phyloP scores from a whole-genome alignment of 92 coral and sea anemone species.

The Palythoa grandis region DNA sequence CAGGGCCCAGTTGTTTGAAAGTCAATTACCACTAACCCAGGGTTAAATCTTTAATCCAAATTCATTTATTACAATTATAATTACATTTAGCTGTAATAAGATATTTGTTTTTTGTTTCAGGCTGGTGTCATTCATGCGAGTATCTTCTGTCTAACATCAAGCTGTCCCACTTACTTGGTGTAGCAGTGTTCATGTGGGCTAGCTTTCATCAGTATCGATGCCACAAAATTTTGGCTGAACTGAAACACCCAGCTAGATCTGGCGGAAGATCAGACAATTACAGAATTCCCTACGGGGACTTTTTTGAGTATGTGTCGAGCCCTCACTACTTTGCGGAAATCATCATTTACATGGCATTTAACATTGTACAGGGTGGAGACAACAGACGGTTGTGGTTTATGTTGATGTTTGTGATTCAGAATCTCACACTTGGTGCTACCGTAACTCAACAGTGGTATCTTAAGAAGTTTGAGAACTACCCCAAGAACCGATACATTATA shows the following conservation, averaged over 20 bases:
- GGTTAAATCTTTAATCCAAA: too few relatives aligned
- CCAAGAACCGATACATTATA: slow-evolving; percentile 70
- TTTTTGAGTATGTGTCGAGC: slow-evolving; percentile 86
- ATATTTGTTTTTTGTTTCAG: slow-evolving; percentile 36
- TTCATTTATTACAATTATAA: too few relatives aligned
- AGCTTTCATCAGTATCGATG: slow-evolving; percentile 89
- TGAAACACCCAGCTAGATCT: slow-evolving; percentile 53
- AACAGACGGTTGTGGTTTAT: slow-evolving; percentile 71
- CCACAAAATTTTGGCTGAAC: slow-evolving; percentile 81
- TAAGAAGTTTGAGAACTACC: slow-evolving; percentile 81
- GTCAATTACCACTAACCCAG: too few relatives aligned
- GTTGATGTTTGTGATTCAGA: slow-evolving; percentile 75
- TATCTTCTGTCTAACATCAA: slow-evolving; percentile 39
- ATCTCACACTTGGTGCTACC: slow-evolving; percentile 79
- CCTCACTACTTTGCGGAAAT: slow-evolving; percentile 99
- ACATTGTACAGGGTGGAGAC: slow-evolving; percentile 66
- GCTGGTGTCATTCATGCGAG: slow-evolving; percentile 63
- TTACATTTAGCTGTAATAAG: not conserved
- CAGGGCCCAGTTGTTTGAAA: too few relatives aligned
- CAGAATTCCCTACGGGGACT: slow-evolving; percentile 91
- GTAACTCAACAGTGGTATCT: slow-evolving; percentile 90
- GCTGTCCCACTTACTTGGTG: slow-evolving; percentile 68
- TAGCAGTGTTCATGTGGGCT: slow-evolving; percentile 79
- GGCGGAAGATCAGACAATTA: slow-evolving; percentile 53
- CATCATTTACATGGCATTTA: slow-evolving; percentile 79